Conservation (phyloP, 2,113 vertebrate species). For the Panthera leo region DNA sequence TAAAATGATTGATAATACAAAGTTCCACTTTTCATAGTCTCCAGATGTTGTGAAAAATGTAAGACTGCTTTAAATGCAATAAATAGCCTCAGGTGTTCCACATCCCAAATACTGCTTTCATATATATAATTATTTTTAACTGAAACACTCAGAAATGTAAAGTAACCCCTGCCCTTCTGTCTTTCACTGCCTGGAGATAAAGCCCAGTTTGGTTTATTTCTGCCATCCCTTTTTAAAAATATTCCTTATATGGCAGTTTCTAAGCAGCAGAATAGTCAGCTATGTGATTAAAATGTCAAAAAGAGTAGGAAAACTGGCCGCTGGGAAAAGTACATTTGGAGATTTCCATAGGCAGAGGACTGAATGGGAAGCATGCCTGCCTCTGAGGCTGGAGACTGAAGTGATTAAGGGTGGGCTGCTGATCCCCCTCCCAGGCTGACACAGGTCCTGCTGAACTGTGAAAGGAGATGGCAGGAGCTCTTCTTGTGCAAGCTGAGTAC, state of each 20-base stretch:
- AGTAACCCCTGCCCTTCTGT: constrained; percentile 51
- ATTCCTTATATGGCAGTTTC: constrained; percentile 73
- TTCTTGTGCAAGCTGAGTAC: background rate
- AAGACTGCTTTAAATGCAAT: constrained; percentile 54
- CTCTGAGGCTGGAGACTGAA: background rate
- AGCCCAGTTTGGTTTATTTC: constrained; percentile 65
- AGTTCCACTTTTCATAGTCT: constrained; percentile 35
- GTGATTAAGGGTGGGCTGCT: background rate
- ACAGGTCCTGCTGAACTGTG: background rate
- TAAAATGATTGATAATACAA: constrained; percentile 43
- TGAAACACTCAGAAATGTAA: constrained; percentile 64
- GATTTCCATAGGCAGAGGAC: background rate
- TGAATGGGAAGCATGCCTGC: background rate
- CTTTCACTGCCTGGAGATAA: constrained; percentile 60
- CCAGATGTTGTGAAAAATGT: constrained; percentile 36
- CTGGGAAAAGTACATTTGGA: constrained; percentile 28
- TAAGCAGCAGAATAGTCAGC: constrained; percentile 49
- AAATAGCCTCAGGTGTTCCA: constrained; percentile 54
- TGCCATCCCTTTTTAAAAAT: constrained; percentile 8
- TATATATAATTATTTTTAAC: constrained; percentile 45
- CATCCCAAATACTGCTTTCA: constrained; percentile 17
- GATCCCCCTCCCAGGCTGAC: background rate
- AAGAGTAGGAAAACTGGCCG: constrained; percentile 40
- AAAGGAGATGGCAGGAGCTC: background rate
- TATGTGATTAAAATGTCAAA: constrained; percentile 72